A percentile compares a stretch with the other conserved stretches of the same genome.
Conservation (phyloP, 92 coral and sea anemone species). For the Plumapathes pennacea region DNA sequence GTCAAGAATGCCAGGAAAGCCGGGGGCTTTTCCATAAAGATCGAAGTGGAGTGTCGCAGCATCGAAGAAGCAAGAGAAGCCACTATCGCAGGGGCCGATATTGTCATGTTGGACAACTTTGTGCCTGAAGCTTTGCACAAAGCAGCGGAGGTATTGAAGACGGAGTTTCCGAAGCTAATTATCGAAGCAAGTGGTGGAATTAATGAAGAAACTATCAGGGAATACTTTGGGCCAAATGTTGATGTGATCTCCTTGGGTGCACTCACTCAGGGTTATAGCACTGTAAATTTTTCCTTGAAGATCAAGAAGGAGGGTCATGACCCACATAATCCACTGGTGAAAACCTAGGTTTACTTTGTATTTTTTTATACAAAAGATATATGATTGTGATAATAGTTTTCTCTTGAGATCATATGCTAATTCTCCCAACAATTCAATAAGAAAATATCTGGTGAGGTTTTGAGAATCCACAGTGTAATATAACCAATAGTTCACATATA, state of each 20-base stretch:
- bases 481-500: no score
- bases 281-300: conserved; percentile 87
- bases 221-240: conserved; percentile 82
- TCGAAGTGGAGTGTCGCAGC: conserved; percentile 97
- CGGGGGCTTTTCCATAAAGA: conserved; percentile 92
- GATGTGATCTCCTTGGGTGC: conserved; percentile 92
- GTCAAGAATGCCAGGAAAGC: conserved; percentile 78
- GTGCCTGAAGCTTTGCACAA: conserved; percentile 75
- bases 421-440: no score
- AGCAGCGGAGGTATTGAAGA: conserved; percentile 67
- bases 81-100: conserved; percentile 81
- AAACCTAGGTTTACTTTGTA: no score
- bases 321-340: conserved; percentile 77
- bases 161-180: conserved; percentile 73
- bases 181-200: conserved; percentile 98
- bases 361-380: no score
- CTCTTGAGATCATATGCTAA: no score
- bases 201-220: conserved; percentile 53
- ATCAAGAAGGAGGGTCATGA: conserved; percentile 83
- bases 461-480: no score
- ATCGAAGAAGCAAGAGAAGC: conserved; percentile 87
- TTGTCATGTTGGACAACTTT: conserved; percentile 93
- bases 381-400: no score
- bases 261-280: conserved; percentile 78
- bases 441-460: no score